Evolutionary conservation across 2,113 vertebrate genomes (phyloP).

Genomic region (Thunnus thynnus): DNA sequence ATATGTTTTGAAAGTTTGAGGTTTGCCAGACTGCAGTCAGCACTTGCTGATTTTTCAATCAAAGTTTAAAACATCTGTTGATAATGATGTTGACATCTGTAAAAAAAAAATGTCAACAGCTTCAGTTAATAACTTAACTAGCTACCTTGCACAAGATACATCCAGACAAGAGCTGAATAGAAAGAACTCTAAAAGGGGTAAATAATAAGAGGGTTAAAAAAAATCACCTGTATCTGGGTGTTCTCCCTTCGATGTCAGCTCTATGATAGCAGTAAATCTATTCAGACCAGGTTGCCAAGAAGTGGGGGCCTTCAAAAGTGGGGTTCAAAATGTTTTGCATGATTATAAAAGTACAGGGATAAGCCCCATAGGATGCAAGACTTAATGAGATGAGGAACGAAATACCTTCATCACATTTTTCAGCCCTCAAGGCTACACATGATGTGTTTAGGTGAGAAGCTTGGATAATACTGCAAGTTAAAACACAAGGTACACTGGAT

Average conservation of each 20-base stretch:
- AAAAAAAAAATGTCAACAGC: neutral
- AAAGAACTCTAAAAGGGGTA: neutral
- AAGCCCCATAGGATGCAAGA: neutral
- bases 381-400: neutral
- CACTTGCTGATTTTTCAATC: neutral
- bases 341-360: neutral
- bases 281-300: neutral
- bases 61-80: conserved; percentile 15
- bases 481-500: neutral
- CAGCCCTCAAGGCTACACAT: neutral
- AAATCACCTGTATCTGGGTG: neutral
- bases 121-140: neutral
- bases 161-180: neutral
- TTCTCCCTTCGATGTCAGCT: neutral
- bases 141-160: neutral
- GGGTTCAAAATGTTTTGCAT: neutral
- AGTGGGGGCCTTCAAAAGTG: neutral
- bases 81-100: neutral
- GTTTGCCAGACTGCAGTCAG: neutral
- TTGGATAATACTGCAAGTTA: neutral
- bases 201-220: neutral
- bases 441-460: neutral
- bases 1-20: neutral
- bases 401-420: neutral
- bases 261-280: neutral